Base-by-base conservation (phyloP, 2,888 invertebrate species). In the Lamellibrachia satsuma region DNA sequence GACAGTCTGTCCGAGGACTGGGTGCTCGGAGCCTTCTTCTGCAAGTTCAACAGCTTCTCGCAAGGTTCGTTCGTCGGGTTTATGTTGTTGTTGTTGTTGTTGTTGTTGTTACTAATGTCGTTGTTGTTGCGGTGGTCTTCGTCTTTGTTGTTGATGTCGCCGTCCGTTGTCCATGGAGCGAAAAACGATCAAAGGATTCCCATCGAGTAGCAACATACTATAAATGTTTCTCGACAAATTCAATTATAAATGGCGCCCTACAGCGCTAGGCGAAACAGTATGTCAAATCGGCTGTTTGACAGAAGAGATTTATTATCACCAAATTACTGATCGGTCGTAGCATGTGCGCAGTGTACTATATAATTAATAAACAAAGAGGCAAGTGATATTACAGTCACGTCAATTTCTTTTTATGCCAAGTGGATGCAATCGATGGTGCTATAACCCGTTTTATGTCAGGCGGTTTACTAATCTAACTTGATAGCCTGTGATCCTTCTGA, bases 1-100 rank as follows among this genome's bases (percentile, higher is more conserved):
- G 97, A 97, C 91, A 98, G 98, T 95, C 97, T 98, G 95, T 98
- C 97, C 95, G 98, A 98, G 96, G 98, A 98, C 95, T 98, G 97
- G 96, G 97, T 98, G 94, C 96, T 98, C 93, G 98, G 98, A 39
- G 97, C 97, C 15, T 97, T 98, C 93, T 98, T 98, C 9, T 98
- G 98, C 96, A 97, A 97, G 94, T 97, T 97, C 94, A 98, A 98
- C 96, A 98, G 98, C 1, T 98, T 98, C 95, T 95, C 98, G 75
- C 98, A 98, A 97, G 97, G 98, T 98, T 52, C 39, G 91, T 91
- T 22, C 91, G n/a, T 91, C 52, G 11, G 15, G 39, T 91, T 51
- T 27, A 7, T 91, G 91, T 22, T 75, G 75, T 75, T 75, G 92
- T 91, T 39, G 92, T 93, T 94, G 7, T 90, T 93, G 91, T 93